These are phyloP conservation scores for Sarcophaga peregrina DNA, from an alignment of 1,140 invertebrate species.

Conservation along the genomic window DNA sequence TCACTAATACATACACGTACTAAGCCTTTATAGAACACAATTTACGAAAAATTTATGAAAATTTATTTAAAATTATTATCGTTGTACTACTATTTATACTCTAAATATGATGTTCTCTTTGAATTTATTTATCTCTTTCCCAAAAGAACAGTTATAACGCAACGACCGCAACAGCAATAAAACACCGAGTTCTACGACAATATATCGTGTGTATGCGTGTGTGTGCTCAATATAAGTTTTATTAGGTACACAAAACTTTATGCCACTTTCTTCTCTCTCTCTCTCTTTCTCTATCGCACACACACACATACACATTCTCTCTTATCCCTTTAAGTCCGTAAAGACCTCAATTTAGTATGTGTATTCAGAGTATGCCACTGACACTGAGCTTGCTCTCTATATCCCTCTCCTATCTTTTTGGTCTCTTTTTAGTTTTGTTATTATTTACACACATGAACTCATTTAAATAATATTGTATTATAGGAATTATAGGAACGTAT, in stretches of 20 bases:
- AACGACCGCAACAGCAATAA: neutral
- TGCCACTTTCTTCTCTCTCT: neutral
- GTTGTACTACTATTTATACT: neutral
- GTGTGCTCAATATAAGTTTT: conserved; percentile 9
- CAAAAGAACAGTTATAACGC: conserved; percentile 41
- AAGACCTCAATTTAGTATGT: neutral
- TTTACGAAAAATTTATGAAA: neutral
- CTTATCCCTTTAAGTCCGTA: too few relatives aligned
- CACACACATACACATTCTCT: too few relatives aligned
- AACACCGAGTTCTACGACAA: neutral
- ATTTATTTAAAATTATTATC: conserved; percentile 19
- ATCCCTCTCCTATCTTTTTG: too few relatives aligned
- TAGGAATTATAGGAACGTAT: neutral
- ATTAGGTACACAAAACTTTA: neutral
- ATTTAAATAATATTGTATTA: too few relatives aligned
- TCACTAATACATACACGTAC: neutral
- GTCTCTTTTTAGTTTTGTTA: too few relatives aligned
- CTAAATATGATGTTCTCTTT: conserved; percentile 27
- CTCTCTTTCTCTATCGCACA: too few relatives aligned
- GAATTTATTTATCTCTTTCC: neutral
- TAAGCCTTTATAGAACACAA: neutral
- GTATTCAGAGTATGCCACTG: neutral
- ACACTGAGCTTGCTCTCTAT: neutral
- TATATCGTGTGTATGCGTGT: neutral
- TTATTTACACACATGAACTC: too few relatives aligned